Evolutionary conservation across 2,113 vertebrate genomes (phyloP).

Genomic region (Spea multiplicata): DNA sequence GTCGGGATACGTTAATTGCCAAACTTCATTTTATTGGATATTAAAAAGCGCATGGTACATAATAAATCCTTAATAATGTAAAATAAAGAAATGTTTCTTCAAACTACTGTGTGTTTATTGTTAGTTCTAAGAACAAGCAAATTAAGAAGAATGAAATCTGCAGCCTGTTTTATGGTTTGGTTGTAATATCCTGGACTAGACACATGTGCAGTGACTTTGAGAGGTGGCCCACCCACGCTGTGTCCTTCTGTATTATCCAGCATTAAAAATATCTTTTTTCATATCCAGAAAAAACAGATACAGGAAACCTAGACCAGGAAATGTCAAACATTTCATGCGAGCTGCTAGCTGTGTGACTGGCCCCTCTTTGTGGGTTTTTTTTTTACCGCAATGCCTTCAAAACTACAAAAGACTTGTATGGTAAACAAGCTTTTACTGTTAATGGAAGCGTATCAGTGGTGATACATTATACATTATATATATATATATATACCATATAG

Average conservation of each 20-base stretch:
- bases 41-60: neutral
- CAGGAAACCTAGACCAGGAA: conserved; percentile 37
- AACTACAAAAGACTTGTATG: neutral
- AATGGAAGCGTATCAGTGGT: too few species aligned
- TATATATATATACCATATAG: too few species aligned
- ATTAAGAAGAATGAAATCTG: conserved; percentile 2
- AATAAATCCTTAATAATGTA: conserved; percentile 19
- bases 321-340: conserved; percentile 38
- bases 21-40: neutral
- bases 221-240: conserved; percentile 34
- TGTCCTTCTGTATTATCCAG: conserved; percentile 38
- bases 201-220: conserved; percentile 30
- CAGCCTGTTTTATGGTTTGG: conserved; percentile 13
- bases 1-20: neutral
- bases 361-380: neutral
- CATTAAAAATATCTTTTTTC: conserved; percentile 39
- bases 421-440: too few species aligned
- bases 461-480: too few species aligned
- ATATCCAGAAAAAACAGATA: conserved; percentile 44
- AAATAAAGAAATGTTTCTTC: conserved; percentile 7
- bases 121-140: conserved; percentile 28
- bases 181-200: conserved; percentile 13
- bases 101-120: conserved; percentile 17
- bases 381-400: conserved; percentile 11
- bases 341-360: conserved; percentile 24